Conservation (phyloP, 2,113 vertebrate species). For the Colistium nudipinnis region DNA sequence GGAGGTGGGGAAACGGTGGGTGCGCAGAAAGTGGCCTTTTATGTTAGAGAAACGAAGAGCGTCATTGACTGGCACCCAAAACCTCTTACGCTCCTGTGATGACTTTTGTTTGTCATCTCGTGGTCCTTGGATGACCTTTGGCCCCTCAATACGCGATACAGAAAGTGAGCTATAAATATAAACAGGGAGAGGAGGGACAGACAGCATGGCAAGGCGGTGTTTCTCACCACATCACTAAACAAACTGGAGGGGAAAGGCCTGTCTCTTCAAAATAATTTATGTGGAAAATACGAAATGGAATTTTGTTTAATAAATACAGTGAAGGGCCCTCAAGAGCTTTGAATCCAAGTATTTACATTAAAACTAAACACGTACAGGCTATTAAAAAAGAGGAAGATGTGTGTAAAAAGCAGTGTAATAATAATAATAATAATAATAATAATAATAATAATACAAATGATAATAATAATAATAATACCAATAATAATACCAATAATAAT, state of each 20-base stretch:
- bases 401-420: constrained; percentile 14
- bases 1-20: neutral
- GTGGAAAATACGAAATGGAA: neutral
- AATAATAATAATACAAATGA: constrained; percentile 1
- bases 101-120: constrained; percentile 47
- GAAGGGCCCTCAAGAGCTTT: neutral
- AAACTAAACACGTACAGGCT: neutral
- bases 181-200: neutral
- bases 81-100: constrained; percentile 17
- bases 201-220: neutral
- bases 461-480: neutral
- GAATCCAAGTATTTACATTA: neutral
- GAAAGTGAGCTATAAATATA: constrained; percentile 23
- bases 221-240: neutral
- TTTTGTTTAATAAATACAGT: neutral
- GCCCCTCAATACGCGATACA: constrained; percentile 11
- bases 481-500: too few species aligned
- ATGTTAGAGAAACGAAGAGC: constrained; percentile 43
- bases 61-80: constrained; percentile 6
- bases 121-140: constrained; percentile 26
- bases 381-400: neutral
- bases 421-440: neutral
- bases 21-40: constrained; percentile 33
- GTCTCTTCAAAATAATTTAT: neutral
- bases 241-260: neutral